Conservation (phyloP, 2,888 invertebrate species). For the Nemoura dubitans region DNA sequence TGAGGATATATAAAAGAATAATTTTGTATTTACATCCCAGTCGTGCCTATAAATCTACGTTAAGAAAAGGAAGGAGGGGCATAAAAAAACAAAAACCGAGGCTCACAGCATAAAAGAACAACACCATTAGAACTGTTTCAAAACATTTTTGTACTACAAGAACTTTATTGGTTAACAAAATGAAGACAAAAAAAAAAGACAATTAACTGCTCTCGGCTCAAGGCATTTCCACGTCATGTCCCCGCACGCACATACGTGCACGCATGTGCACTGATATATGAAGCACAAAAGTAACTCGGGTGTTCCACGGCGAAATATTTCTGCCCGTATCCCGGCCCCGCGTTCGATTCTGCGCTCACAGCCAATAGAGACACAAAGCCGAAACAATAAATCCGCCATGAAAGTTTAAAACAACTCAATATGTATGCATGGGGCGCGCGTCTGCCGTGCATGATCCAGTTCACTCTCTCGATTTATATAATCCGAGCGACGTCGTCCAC, state of each 20-base stretch:
- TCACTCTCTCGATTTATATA: constrained; percentile 44
- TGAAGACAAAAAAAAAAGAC: no score
- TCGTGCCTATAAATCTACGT: not conserved
- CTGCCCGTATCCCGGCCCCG: no score
- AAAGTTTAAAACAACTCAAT: constrained; percentile 50
- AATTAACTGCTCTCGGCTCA: no score
- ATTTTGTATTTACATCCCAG: not conserved
- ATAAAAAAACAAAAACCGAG: not conserved
- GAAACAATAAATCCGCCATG: constrained; percentile 50
- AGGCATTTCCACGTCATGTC: not conserved
- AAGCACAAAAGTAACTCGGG: no score
- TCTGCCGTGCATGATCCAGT: constrained; percentile 44
- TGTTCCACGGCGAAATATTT: no score
- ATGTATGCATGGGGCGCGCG: constrained; percentile 49
- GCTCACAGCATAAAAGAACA: no score
- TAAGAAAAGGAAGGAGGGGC: not conserved
- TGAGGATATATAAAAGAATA: constrained; percentile 7
- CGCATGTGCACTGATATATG: no score
- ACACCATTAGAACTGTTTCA: no score
- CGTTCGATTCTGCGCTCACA: no score
- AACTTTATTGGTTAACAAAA: no score
- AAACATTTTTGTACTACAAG: no score
- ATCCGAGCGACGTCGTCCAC: constrained; percentile 42
- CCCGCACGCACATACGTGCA: not conserved
- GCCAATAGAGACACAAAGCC: no score